Evolutionary conservation across 37 sponge, comb jelly and placozoan genomes (phyloP).

Genomic region (Geodia barretti): DNA sequence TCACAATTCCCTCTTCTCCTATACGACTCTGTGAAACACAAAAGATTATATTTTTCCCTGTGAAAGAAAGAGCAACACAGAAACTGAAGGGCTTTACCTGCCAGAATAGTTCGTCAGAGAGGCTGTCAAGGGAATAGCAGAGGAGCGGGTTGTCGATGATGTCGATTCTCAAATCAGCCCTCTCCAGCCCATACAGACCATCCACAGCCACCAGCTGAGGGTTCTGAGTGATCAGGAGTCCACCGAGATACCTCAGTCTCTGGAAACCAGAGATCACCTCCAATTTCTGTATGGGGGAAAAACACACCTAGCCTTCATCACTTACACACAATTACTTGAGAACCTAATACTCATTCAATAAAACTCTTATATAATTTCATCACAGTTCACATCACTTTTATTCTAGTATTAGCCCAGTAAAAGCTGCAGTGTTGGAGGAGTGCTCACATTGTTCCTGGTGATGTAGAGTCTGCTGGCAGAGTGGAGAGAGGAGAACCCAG

Average conservation of each 20-base stretch:
- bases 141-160: constrained; percentile 28
- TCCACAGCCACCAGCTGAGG: constrained; percentile 46
- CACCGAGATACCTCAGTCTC: constrained; percentile 1
- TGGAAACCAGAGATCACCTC: constrained; percentile 55
- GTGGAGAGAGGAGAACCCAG: constrained; percentile 36
- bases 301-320: neutral
- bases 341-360: too few relatives aligned
- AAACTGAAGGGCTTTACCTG: neutral
- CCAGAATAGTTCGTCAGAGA: constrained; percentile 55
- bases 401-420: neutral
- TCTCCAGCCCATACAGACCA: constrained; percentile 43
- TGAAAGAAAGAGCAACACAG: neutral
- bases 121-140: constrained; percentile 48
- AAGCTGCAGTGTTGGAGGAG: neutral
- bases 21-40: neutral
- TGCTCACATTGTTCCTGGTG: constrained; percentile 7
- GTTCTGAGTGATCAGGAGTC: constrained; percentile 35
- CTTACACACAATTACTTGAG: neutral
- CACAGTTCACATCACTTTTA: too few relatives aligned
- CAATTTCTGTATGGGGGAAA: constrained; percentile 17
- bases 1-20: neutral
- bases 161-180: neutral
- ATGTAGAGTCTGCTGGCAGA: constrained; percentile 22
- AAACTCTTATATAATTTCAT: neutral
- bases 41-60: neutral